Conservation (phyloP, 2,113 vertebrate genomes). For the Aepyceros melampus region DNA sequence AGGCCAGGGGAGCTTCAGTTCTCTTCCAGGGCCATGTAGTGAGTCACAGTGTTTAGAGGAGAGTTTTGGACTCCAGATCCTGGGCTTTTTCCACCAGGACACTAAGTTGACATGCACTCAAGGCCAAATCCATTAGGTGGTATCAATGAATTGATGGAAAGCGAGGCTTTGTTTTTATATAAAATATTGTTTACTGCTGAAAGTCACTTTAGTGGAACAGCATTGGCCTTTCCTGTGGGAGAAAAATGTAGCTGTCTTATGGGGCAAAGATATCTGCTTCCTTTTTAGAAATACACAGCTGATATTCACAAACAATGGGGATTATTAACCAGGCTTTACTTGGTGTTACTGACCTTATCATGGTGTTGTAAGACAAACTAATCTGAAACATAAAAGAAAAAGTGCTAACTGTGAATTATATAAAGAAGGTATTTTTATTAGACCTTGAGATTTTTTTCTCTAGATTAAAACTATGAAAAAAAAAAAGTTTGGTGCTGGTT, state of each 20-base stretch:
- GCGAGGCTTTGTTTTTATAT: constrained; percentile 10
- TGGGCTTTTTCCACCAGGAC: neutral
- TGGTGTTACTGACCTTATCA: neutral
- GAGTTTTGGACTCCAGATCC: neutral
- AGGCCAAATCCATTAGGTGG: neutral
- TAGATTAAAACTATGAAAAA: constrained; percentile 13
- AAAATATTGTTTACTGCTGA: neutral
- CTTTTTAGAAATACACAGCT: neutral
- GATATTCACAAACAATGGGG: neutral
- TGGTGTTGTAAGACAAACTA: neutral
- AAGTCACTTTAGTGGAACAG: neutral
- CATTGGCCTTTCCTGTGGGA: neutral
- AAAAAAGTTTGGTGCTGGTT: neutral
- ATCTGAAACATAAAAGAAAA: neutral
- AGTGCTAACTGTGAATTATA: neutral
- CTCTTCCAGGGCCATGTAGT: neutral
- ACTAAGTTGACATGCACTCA: neutral
- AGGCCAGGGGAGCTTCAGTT: neutral
- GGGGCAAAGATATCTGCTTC: neutral
- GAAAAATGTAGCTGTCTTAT: neutral
- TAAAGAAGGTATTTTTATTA: neutral
- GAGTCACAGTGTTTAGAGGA: neutral
- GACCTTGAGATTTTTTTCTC: neutral
- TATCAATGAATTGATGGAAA: neutral
- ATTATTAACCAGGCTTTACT: neutral